Evolutionary conservation across 2,888 invertebrate genomes (phyloP).

Genomic region (Neelides folsomi): DNA sequence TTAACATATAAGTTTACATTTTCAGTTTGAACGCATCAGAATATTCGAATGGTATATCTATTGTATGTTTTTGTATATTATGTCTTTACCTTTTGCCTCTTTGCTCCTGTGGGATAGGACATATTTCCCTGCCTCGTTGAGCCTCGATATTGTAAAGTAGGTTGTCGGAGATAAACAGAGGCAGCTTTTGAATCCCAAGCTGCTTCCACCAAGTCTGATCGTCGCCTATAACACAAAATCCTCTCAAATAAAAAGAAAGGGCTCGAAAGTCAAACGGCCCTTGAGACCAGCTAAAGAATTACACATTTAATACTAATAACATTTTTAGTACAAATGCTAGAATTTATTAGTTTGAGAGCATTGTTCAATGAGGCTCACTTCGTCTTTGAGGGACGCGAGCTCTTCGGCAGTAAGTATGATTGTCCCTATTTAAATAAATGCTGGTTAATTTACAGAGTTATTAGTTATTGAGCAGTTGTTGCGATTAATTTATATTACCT

Average conservation of each 20-base stretch:
- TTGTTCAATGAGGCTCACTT: constrained; percentile 11
- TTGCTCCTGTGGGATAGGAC: constrained; percentile 41
- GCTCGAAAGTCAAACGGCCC: too few species aligned
- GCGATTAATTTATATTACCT: constrained; percentile 16
- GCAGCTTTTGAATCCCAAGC: constrained; percentile 18
- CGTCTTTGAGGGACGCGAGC: constrained; percentile 24
- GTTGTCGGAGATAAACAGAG: constrained; percentile 20
- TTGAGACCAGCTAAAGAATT: too few species aligned
- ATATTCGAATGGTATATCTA: too few species aligned
- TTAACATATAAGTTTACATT: too few species aligned
- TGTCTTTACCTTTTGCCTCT: too few species aligned
- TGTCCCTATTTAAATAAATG: constrained; percentile 19
- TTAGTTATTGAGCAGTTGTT: constrained; percentile 4
- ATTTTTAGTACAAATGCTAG: background rate
- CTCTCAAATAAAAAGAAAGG: too few species aligned
- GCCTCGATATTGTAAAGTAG: constrained; percentile 35
- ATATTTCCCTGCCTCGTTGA: constrained; percentile 37
- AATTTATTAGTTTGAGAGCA: background rate
- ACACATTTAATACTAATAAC: too few species aligned
- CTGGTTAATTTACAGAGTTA: constrained; percentile 1
- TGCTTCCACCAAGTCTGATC: constrained; percentile 25
- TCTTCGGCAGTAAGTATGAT: constrained; percentile 23
- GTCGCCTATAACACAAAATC: constrained; percentile 13
- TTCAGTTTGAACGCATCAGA: too few species aligned
- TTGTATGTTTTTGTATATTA: too few species aligned